Conservation (phyloP, 1,140 invertebrate genomes). For the Apocrypta bakeri region DNA sequence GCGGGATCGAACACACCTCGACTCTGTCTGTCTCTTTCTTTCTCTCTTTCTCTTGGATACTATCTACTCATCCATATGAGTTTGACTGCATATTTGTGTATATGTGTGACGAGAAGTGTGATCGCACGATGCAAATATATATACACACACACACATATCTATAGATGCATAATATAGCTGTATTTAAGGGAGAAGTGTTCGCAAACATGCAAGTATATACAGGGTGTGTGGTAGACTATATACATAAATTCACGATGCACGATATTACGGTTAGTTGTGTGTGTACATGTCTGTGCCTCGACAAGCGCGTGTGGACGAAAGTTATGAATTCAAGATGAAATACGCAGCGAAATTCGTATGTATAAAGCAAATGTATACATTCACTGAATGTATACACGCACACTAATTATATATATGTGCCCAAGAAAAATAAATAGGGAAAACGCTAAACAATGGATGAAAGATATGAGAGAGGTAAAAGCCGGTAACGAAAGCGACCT, state of each 20-base stretch:
- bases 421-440: background rate
- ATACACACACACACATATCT: too few species aligned
- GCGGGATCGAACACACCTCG: conserved; percentile 37
- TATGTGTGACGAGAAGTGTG: background rate
- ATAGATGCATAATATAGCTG: too few species aligned
- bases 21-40: background rate
- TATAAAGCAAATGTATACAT: too few species aligned
- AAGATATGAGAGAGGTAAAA: background rate
- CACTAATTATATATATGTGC: background rate
- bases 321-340: too few species aligned
- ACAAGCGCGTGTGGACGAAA: too few species aligned
- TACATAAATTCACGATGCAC: too few species aligned
- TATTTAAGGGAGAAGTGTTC: background rate
- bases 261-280: too few species aligned
- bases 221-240: background rate
- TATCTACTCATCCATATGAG: background rate
- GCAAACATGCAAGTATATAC: background rate
- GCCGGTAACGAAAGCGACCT: background rate
- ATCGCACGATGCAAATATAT: background rate
- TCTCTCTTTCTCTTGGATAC: background rate
- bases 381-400: too few species aligned
- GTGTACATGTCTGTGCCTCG: too few species aligned
- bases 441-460: conserved; percentile 5
- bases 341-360: too few species aligned
- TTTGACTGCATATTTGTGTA: background rate